Base-by-base conservation (phyloP, 1,140 invertebrate genomes). In the Batillaria attramentaria region DNA sequence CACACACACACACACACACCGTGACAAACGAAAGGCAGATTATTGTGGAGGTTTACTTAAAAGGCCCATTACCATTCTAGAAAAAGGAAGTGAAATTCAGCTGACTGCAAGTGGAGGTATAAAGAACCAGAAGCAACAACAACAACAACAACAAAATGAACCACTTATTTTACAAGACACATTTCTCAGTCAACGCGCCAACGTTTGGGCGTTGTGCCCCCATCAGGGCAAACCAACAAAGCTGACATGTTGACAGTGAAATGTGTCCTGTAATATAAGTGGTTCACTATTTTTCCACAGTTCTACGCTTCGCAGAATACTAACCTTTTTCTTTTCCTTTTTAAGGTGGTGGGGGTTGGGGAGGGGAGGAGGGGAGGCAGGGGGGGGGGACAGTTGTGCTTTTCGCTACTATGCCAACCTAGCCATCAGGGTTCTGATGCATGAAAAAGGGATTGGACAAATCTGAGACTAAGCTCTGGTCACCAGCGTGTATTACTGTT, bases 1-100 rank as follows among this genome's bases (percentile, higher is more conserved):
- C 24, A 60, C 57, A 60, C 57, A 60, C 57, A 60, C 57, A 60
- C 57, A 60, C 57, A 60, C 31, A 2, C 62, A 16, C 62, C n/a
- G n/a, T n/a, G n/a, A n/a, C n/a, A n/a, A n/a, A n/a, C n/a, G n/a
- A n/a, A n/a, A n/a, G n/a, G n/a, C n/a, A n/a, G n/a, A n/a, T n/a
- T n/a, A n/a, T n/a, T n/a, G n/a, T n/a, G n/a, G n/a, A n/a, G n/a
- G n/a, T n/a, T n/a, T n/a, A n/a, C n/a, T n/a, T n/a, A n/a, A n/a
- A n/a, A n/a, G n/a, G n/a, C n/a, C n/a, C n/a, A n/a, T n/a, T 10
- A 18, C 33, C 18, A 35, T 20, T n/a, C 13, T 28, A 16, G 62
- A 65, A 10, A 65, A 33, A n/a, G 18, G 37, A 35, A 5, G 13
- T 4, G 62, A 13, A 10, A 5, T 3, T n/a, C 3, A 18, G 35